Percentiles rank a stretch among this genome's conserved stretches.
Evolutionary conservation across 2,113 vertebrate genomes (phyloP).

Genomic region (Nyctibius bracteatus): DNA sequence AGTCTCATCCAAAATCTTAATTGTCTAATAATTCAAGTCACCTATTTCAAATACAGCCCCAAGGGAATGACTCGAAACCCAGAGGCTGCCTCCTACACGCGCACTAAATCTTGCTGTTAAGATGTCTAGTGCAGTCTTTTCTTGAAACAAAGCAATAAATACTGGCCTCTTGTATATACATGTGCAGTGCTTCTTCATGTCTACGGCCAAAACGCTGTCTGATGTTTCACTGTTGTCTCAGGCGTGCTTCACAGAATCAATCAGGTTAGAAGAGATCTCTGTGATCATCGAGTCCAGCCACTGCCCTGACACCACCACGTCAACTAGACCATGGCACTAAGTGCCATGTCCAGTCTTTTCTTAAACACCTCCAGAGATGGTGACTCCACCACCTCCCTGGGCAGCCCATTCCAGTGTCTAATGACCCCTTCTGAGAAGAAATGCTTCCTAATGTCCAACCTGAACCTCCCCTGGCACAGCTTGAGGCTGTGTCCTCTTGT

Average conservation of each 20-base stretch:
- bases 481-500: too few species aligned
- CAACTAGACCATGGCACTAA: too few species aligned
- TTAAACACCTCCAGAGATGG: too few species aligned
- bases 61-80: background rate
- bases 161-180: background rate
- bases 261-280: too few species aligned
- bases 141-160: background rate
- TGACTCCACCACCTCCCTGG: too few species aligned
- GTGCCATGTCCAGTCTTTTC: too few species aligned
- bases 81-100: background rate
- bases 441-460: too few species aligned
- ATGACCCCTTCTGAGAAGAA: too few species aligned
- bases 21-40: constrained; percentile 33
- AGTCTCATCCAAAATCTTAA: constrained; percentile 28
- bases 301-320: too few species aligned
- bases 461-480: too few species aligned
- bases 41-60: background rate
- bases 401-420: too few species aligned
- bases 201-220: background rate
- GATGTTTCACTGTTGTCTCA: background rate
- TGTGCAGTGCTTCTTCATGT: background rate
- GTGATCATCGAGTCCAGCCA: too few species aligned
- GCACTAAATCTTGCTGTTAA: background rate
- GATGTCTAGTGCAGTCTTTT: background rate
- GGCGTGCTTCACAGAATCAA: background rate